Evolutionary conservation across 2,888 invertebrate genomes (phyloP).

Genomic region (Atrina japonica): DNA sequence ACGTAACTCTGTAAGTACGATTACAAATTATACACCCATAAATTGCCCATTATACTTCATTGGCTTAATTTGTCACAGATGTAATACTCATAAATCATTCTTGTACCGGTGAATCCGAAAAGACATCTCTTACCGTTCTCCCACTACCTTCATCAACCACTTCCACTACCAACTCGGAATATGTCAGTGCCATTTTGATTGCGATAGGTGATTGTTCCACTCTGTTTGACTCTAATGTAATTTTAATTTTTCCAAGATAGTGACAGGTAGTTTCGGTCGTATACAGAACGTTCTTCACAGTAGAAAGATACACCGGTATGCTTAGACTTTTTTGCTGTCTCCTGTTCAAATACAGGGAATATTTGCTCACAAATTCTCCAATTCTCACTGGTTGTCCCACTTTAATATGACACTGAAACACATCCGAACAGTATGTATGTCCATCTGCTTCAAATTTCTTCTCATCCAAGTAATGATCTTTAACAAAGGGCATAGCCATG

Average conservation of each 20-base stretch:
- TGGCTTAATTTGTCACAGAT: too few species aligned
- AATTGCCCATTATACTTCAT: too few species aligned
- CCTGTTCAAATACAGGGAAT: constrained; percentile 30
- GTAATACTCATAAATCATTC: too few species aligned
- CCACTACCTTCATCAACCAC: constrained; percentile 43
- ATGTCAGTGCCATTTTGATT: constrained; percentile 42
- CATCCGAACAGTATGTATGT: constrained; percentile 24
- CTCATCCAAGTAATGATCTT: constrained; percentile 46
- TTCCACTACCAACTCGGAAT: constrained; percentile 40
- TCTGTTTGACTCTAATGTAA: constrained; percentile 36
- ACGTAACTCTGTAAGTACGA: too few species aligned
- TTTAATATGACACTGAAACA: constrained; percentile 34
- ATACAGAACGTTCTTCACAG: constrained; percentile 24
- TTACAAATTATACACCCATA: too few species aligned
- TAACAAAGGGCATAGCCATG: constrained; percentile 57
- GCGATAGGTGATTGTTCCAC: constrained; percentile 30
- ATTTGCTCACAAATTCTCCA: constrained; percentile 33
- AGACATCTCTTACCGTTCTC: constrained; percentile 37
- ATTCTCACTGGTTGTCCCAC: constrained; percentile 32
- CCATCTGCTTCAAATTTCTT: constrained; percentile 45
- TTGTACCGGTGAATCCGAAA: constrained; percentile 35
- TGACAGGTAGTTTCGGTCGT: constrained; percentile 37
- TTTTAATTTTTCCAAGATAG: constrained; percentile 40
- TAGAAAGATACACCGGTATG: constrained; percentile 39
- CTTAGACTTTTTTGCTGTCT: constrained; percentile 33